Conservation (phyloP, 2,113 vertebrate genomes). For the Takifugu flavidus region DNA sequence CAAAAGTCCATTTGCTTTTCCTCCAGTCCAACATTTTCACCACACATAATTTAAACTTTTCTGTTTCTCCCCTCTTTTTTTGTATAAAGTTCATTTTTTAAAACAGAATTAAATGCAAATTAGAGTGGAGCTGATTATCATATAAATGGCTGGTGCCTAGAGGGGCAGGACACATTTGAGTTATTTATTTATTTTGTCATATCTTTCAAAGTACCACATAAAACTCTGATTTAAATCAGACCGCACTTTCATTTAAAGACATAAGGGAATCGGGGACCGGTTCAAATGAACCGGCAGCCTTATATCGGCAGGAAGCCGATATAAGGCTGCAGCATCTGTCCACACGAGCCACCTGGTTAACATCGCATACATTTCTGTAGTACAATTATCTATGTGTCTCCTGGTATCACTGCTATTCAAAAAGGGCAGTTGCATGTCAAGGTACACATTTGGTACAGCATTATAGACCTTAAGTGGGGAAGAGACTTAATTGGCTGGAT, state of each 20-base stretch:
- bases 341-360: conserved; percentile 5
- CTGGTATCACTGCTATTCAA: not conserved
- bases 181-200: conserved; percentile 73
- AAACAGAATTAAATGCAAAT: conserved; percentile 80
- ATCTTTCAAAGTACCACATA: conserved; percentile 58
- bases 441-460: conserved; percentile 22
- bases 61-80: not conserved
- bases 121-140: conserved; percentile 74
- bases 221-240: conserved; percentile 69
- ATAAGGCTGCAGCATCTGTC: conserved; percentile 1
- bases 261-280: conserved; percentile 50
- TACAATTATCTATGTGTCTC: conserved; percentile 4
- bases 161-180: conserved; percentile 50
- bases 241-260: conserved; percentile 65
- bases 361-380: not conserved
- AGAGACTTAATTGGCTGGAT: conserved; percentile 29
- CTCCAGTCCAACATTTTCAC: conserved; percentile 10
- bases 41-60: too few species aligned
- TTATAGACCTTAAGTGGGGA: not conserved
- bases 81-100: conserved; percentile 64
- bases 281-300: not conserved
- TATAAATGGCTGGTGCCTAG: conserved; percentile 71
- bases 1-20: conserved; percentile 17
- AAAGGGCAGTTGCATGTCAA: conserved; percentile 28
- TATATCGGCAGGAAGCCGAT: not conserved